Evolutionary conservation across 2,797 vertebrate genomes (phyloP).

Genomic region (Pseudopleuronectes americanus): DNA sequence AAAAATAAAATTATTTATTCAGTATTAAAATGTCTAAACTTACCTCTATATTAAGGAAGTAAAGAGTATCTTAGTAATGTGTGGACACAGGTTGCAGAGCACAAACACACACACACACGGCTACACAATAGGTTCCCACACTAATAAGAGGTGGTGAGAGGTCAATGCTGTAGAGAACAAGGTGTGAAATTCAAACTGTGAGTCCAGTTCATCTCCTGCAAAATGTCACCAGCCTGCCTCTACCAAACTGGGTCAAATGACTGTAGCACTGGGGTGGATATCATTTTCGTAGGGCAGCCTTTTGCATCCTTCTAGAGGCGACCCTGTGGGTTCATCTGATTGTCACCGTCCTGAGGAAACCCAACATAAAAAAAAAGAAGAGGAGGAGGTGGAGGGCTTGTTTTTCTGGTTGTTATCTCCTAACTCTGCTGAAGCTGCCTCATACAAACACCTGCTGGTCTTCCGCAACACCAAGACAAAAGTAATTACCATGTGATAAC

Average conservation of each 20-base stretch:
- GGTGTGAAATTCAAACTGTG: slow-evolving; percentile 29
- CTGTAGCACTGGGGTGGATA: neutral
- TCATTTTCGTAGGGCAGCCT: neutral
- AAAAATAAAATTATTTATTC: no score
- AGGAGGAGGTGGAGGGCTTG: slow-evolving; percentile 59
- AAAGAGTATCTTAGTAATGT: no score
- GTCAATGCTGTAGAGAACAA: slow-evolving; percentile 48
- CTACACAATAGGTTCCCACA: slow-evolving; percentile 27
- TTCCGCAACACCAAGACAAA: slow-evolving; percentile 51
- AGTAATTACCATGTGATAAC: slow-evolving; percentile 59
- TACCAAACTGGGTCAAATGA: slow-evolving; percentile 1
- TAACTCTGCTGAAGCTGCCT: slow-evolving; percentile 74
- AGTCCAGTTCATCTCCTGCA: no score
- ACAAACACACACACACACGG: neutral
- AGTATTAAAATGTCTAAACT: no score
- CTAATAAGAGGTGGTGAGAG: slow-evolving; percentile 50
- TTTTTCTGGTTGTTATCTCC: slow-evolving; percentile 75
- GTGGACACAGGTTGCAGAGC: no score
- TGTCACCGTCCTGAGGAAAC: slow-evolving; percentile 42
- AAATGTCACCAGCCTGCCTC: neutral
- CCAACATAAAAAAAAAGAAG: slow-evolving; percentile 20
- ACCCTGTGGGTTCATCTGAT: slow-evolving; percentile 66
- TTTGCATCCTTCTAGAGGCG: slow-evolving; percentile 10
- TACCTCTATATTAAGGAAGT: no score
- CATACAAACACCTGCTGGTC: slow-evolving; percentile 75